These are phyloP conservation scores for Heliconius cydno DNA, from an alignment of 2,888 invertebrate species.

Conservation along the genomic window DNA sequence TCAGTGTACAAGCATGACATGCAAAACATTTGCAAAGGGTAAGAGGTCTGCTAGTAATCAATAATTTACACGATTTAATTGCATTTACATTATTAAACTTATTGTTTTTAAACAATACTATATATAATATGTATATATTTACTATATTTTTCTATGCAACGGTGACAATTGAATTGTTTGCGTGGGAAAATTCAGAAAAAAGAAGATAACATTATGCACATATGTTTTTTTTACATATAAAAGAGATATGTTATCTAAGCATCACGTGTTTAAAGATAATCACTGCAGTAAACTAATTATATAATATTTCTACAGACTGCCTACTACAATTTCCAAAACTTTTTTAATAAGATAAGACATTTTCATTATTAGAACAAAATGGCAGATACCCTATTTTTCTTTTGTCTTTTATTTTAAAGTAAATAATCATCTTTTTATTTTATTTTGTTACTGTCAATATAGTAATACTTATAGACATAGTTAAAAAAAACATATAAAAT, in stretches of 20 bases:
- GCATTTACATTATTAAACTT: background rate
- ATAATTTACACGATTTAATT: background rate
- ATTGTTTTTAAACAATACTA: background rate
- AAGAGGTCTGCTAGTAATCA: background rate
- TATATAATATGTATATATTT: background rate
- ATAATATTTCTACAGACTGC: background rate
- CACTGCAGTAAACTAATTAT: background rate
- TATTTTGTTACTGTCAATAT: too few species aligned
- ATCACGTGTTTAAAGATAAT: background rate
- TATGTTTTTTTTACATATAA: background rate
- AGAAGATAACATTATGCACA: background rate
- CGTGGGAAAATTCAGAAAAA: conserved; percentile 1
- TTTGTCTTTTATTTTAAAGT: too few species aligned
- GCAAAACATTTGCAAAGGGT: background rate
- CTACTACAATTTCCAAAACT: too few species aligned
- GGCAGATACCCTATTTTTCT: too few species aligned
- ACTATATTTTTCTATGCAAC: background rate
- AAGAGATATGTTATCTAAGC: background rate
- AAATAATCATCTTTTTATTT: too few species aligned
- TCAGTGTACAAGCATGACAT: background rate
- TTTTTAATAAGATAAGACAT: too few species aligned
- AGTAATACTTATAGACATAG: too few species aligned
- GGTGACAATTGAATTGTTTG: background rate
- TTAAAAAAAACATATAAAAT: too few species aligned
- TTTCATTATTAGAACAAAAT: too few species aligned